Base-by-base conservation (phyloP, 2,888 invertebrate species). In the Anticlea derivata region DNA sequence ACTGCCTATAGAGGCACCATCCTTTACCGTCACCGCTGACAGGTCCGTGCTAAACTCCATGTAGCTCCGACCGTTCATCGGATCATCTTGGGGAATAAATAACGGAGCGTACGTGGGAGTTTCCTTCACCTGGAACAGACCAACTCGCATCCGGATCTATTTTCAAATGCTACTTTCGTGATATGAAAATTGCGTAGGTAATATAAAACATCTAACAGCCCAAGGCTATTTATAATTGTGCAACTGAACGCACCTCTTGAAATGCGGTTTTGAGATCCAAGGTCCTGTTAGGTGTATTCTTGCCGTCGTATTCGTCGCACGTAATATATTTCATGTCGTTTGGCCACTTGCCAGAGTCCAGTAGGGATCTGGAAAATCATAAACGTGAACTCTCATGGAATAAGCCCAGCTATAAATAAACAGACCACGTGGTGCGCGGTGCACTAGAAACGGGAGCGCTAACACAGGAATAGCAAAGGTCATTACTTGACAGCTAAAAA, bases 221-320 rank as follows among this genome's bases (percentile, higher is more conserved):
- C 10, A 17, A 30, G 7, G 29, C 10, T 24, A 22, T 22, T 41
- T 31, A 22, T 24, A 40, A 30, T 37, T 27, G 34, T 26, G 35
- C 17, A 66, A 65, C 60, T 67, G 65, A 70, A 71, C 75, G 61
- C 80, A 94, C 95, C 91, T 94, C 93, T 78, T 91, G 92, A 63
- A 95, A 93, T 64, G 93, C 93, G 61, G 93, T 91, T 77, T 92
- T 92, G 40, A 96, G 91, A 83, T 96, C 93, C 69, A 96, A 89
- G 73, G 92, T 92, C 61, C 96, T 92, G 60, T 91, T 92, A n/a
- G 95, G 95, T 23, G 94, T 94, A 82, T 94, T 95, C 67, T 94
- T 93, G 27, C 94, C 95, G 75, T 94, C 94, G 77, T 94, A 96
- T 48, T 95, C 94, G 75, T 96, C 95, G 75, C 96, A 97, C 29